A percentile compares a stretch with the other conserved stretches of the same genome.
Evolutionary conservation across 1,140 invertebrate species (phyloP).

Genomic region (Dinothrombium tinctorium): DNA sequence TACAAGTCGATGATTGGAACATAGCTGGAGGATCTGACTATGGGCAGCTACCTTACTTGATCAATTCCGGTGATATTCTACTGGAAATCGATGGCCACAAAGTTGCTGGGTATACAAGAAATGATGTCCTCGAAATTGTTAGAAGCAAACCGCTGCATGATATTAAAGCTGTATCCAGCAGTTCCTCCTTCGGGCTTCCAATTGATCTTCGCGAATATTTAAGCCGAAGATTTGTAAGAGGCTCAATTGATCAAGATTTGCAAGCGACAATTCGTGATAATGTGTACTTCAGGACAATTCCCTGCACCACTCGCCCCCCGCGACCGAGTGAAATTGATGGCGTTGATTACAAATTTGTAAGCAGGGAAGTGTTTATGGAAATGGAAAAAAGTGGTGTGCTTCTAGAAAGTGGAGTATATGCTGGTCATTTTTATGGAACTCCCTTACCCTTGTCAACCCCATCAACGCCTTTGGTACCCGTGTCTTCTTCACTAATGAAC

Average conservation of each 20-base stretch:
- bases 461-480: not conserved
- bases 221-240: conserved; percentile 34
- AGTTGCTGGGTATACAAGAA: conserved; percentile 34
- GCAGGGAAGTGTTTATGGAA: conserved; percentile 31
- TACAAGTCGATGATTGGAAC: conserved; percentile 4
- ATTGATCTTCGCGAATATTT: conserved; percentile 33
- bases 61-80: conserved; percentile 27
- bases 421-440: conserved; percentile 31
- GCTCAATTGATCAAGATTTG: conserved; percentile 37
- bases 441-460: conserved; percentile 15
- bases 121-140: conserved; percentile 25
- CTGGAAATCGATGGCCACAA: conserved; percentile 36
- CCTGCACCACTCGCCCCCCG: conserved; percentile 29
- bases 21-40: conserved; percentile 11
- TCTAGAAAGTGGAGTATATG: conserved; percentile 37
- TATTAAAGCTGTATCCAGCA: conserved; percentile 2
- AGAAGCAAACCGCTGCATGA: not conserved
- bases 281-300: conserved; percentile 39
- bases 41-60: conserved; percentile 11
- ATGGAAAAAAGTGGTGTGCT: conserved; percentile 34
- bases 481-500: not conserved
- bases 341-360: conserved; percentile 38
- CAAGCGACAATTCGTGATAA: conserved; percentile 43
- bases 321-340: conserved; percentile 35
- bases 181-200: conserved; percentile 5